These are phyloP conservation scores for Cactoblastis cactorum DNA, from an alignment of 2,888 invertebrate genomes.

Conservation along the genomic window DNA sequence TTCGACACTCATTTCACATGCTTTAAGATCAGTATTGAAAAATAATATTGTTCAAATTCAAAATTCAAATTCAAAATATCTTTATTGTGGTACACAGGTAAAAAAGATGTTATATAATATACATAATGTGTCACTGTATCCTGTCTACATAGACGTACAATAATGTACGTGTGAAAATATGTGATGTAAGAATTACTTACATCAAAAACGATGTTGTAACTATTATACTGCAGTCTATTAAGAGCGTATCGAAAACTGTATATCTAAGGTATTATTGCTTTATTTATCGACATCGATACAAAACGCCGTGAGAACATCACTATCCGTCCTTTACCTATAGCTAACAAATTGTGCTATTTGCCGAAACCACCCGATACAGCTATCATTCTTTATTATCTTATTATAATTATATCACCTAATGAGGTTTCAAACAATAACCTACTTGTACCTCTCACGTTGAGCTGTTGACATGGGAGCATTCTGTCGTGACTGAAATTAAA, in stretches of 20 bases:
- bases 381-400: constrained; percentile 50
- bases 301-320: constrained; percentile 33
- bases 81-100: no score
- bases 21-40: no score
- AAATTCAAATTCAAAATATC: no score
- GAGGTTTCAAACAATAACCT: constrained; percentile 75
- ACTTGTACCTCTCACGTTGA: constrained; percentile 58
- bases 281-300: constrained; percentile 29
- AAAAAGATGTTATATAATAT: no score
- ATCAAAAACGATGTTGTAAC: constrained; percentile 8
- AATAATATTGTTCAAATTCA: no score
- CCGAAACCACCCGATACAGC: constrained; percentile 50
- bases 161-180: no score
- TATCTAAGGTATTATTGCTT: constrained; percentile 41
- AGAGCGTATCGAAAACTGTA: constrained; percentile 12
- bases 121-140: no score
- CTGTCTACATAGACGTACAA: no score
- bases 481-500: no score
- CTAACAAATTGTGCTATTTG: constrained; percentile 72
- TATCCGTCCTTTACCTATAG: constrained; percentile 53
- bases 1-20: no score
- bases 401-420: constrained; percentile 70
- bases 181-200: no score
- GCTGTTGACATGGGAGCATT: no score
- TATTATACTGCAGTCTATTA: background rate